phyloP scores from a whole-genome alignment of 2,888 invertebrate genomes.

The Eurytoma californica region DNA sequence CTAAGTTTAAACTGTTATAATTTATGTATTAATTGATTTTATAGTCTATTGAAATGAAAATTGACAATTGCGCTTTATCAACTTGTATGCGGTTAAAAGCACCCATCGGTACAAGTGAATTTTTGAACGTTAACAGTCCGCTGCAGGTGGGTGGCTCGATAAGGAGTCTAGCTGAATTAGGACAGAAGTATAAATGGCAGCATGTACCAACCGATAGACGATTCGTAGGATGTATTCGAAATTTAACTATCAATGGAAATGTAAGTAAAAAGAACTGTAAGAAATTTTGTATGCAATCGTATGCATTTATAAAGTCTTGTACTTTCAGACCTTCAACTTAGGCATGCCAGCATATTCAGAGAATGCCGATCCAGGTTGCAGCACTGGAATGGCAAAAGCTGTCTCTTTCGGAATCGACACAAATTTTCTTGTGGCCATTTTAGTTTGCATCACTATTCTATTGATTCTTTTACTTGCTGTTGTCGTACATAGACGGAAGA shows the following conservation, averaged over 20 bases:
- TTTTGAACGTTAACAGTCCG: constrained; percentile 90
- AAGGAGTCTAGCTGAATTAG: constrained; percentile 80
- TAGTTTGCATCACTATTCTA: constrained; percentile 90
- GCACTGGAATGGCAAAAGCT: constrained; percentile 84
- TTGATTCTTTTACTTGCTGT: constrained; percentile 91
- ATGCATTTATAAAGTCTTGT: not conserved
- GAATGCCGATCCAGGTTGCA: constrained; percentile 86
- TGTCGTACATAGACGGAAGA: constrained; percentile 90
- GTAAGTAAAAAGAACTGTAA: constrained; percentile 67
- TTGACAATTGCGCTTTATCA: constrained; percentile 84
- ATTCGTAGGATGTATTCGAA: constrained; percentile 93
- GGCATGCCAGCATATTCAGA: constrained; percentile 85
- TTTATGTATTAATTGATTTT: constrained; percentile 37
- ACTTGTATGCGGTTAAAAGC: constrained; percentile 84
- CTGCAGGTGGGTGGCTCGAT: constrained; percentile 90
- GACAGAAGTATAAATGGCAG: constrained; percentile 82
- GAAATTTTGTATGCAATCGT: not conserved
- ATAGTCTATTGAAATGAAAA: constrained; percentile 84
- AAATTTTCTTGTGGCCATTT: constrained; percentile 91
- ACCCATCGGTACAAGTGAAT: constrained; percentile 83
- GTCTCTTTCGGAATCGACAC: constrained; percentile 88
- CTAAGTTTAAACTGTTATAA: no score
- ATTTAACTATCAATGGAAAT: constrained; percentile 89
- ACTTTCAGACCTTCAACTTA: constrained; percentile 87
- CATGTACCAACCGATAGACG: constrained; percentile 82